Percentiles rank a stretch among this genome's conserved stretches.
These are phyloP conservation scores for Leontocebus nigricollis DNA, from an alignment of 2,797 vertebrate genomes.

Conservation along the genomic window DNA sequence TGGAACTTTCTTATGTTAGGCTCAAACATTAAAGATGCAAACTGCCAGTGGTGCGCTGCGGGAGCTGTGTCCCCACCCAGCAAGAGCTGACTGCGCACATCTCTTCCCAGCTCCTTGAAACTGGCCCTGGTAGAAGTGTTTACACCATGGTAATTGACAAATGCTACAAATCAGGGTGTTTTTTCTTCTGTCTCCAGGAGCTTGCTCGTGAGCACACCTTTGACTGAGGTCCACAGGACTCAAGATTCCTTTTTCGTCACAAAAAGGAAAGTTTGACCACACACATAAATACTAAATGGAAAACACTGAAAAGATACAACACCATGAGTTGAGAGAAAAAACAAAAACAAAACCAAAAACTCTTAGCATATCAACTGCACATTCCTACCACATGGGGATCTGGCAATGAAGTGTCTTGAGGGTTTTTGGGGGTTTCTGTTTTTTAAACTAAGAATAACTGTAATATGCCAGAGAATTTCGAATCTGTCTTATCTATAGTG, in stretches of 20 bases:
- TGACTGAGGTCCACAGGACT: not conserved
- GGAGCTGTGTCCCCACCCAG: not conserved
- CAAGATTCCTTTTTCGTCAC: not conserved
- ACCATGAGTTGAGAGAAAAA: not conserved
- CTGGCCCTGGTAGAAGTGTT: not conserved
- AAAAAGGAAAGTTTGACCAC: not conserved
- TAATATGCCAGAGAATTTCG: slow-evolving; percentile 49
- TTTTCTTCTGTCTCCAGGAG: not conserved
- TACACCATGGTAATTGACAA: not conserved
- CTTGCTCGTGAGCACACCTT: not conserved
- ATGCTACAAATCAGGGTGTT: not conserved
- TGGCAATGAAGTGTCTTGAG: not conserved
- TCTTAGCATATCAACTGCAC: not conserved
- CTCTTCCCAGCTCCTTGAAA: not conserved
- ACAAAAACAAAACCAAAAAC: not conserved
- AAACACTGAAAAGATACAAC: not conserved
- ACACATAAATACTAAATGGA: not conserved
- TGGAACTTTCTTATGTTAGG: not conserved
- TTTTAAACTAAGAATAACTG: slow-evolving; percentile 40
- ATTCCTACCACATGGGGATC: not conserved
- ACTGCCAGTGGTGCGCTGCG: not conserved
- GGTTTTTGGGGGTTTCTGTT: not conserved
- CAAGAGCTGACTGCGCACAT: not conserved
- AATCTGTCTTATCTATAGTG: slow-evolving; percentile 24
- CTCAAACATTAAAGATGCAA: slow-evolving; percentile 24